A percentile compares a stretch with the other conserved stretches of the same genome.
phyloP scores from a whole-genome alignment of 2,113 vertebrate genomes.

The Mobula hypostoma region DNA sequence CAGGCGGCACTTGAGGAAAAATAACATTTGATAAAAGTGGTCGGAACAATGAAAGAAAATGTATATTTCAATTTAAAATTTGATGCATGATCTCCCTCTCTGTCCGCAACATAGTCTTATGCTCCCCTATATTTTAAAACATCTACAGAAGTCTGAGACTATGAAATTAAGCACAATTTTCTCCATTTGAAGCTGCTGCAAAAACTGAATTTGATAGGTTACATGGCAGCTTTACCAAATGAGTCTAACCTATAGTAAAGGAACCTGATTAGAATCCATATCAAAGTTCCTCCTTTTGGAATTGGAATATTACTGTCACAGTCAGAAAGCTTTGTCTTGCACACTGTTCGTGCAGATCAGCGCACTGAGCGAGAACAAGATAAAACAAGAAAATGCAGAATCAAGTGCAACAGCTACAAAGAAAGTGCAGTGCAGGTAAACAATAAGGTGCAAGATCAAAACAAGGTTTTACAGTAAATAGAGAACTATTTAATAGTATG shows the following conservation, averaged over 20 bases:
- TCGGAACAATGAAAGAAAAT: not conserved
- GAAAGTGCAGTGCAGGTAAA: no score
- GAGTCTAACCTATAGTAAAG: not conserved
- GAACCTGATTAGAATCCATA: not conserved
- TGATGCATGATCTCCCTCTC: not conserved
- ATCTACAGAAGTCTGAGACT: not conserved
- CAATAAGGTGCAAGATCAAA: no score
- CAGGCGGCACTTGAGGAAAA: not conserved
- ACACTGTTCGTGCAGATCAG: no score
- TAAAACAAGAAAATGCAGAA: no score
- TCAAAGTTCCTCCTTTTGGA: not conserved
- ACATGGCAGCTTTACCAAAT: not conserved
- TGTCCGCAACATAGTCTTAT: not conserved
- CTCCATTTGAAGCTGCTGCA: not conserved
- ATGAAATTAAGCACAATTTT: not conserved
- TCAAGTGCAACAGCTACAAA: no score
- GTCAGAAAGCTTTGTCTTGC: no score
- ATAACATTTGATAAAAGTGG: not conserved
- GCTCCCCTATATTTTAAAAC: not conserved
- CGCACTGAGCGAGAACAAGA: no score
- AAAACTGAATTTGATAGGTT: not conserved
- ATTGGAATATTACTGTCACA: no score
- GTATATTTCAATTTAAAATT: not conserved
- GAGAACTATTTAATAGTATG: no score
- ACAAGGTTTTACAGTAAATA: no score